phyloP scores from a whole-genome alignment of 2,888 invertebrate species.

The Theodoxus fluviatilis region DNA sequence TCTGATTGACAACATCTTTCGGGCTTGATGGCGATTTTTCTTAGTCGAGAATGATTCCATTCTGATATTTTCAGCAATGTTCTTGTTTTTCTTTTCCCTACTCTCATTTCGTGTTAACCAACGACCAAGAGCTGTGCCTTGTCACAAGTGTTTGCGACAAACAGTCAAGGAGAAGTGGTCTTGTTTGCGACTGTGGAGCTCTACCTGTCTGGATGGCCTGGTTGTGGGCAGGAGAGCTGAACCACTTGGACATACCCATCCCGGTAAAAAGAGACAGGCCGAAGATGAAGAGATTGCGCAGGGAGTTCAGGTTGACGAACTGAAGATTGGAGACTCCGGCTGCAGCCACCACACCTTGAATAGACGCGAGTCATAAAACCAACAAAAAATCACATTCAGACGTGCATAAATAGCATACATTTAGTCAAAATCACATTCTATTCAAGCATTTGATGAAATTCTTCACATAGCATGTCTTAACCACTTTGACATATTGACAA shows the following conservation, averaged over 20 bases:
- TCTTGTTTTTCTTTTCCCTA: too few relatives aligned
- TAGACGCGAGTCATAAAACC: constrained; percentile 34
- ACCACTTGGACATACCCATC: constrained; percentile 68
- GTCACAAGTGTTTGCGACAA: too few relatives aligned
- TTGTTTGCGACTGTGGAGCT: too few relatives aligned
- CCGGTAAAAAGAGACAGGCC: constrained; percentile 89
- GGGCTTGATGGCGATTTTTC: too few relatives aligned
- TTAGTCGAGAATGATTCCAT: too few relatives aligned
- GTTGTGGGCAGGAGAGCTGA: constrained; percentile 34
- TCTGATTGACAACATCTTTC: too few relatives aligned
- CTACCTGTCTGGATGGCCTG: constrained; percentile 49
- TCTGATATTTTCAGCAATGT: too few relatives aligned
- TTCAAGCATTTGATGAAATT: not conserved
- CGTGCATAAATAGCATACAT: not conserved
- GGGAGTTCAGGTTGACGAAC: constrained; percentile 78
- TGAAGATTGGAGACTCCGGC: constrained; percentile 62
- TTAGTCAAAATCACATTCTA: not conserved
- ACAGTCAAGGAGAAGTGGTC: too few relatives aligned
- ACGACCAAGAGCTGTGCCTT: too few relatives aligned
- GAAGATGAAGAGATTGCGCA: constrained; percentile 86
- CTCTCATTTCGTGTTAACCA: too few relatives aligned
- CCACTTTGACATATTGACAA: too few relatives aligned
- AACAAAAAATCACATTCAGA: not conserved
- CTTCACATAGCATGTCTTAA: too few relatives aligned
- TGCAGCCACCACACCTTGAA: constrained; percentile 62